These are phyloP conservation scores for Drosophila borborema DNA, from an alignment of 2,888 invertebrate genomes.

Conservation along the genomic window DNA sequence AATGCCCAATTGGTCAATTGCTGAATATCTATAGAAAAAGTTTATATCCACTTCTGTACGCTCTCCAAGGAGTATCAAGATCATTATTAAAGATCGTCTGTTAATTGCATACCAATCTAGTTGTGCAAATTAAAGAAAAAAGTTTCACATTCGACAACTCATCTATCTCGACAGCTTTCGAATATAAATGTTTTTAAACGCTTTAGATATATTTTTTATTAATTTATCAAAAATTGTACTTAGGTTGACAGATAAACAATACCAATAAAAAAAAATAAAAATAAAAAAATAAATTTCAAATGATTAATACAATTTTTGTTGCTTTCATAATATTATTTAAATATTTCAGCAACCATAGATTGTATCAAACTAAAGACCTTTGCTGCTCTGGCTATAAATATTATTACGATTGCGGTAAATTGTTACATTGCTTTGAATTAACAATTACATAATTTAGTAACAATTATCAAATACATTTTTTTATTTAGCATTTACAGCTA, in stretches of 20 bases:
- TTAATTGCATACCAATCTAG: slow-evolving; percentile 12
- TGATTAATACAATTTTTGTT: too few relatives aligned
- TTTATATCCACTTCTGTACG: slow-evolving; percentile 32
- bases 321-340: too few relatives aligned
- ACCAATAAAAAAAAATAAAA: too few relatives aligned
- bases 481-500: not conserved
- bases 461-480: not conserved
- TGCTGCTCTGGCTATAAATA: not conserved
- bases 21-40: slow-evolving; percentile 64
- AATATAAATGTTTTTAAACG: not conserved
- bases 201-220: not conserved
- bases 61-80: slow-evolving; percentile 44
- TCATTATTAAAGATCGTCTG: slow-evolving; percentile 15
- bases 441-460: not conserved
- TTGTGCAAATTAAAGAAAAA: not conserved
- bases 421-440: not conserved
- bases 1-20: slow-evolving; percentile 58
- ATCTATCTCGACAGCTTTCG: not conserved
- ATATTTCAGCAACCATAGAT: not conserved
- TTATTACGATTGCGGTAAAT: too few relatives aligned
- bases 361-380: not conserved
- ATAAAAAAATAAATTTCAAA: too few relatives aligned
- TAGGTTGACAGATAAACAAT: not conserved
- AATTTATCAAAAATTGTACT: not conserved
- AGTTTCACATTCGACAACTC: slow-evolving; percentile 9